Conservation (phyloP, 2,797 vertebrate genomes). For the Thalassophryne amazonica region DNA sequence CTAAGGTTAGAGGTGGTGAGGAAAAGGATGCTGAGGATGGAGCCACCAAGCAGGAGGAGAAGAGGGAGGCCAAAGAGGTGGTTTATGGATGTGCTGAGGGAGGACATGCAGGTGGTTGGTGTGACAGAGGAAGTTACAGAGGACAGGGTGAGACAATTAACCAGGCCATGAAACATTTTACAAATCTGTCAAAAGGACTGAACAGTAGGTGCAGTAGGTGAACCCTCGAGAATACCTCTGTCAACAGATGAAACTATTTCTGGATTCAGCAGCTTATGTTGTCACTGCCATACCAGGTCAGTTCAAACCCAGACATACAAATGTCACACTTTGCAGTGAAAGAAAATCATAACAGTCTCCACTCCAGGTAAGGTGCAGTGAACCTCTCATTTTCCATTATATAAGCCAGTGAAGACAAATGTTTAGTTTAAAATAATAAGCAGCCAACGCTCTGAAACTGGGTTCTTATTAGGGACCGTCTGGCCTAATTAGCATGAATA, state of each 20-base stretch:
- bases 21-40: too few species aligned
- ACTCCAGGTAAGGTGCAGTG: neutral
- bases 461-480: conserved; percentile 34
- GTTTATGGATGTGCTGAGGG: too few species aligned
- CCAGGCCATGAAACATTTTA: conserved; percentile 8
- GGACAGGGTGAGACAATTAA: too few species aligned
- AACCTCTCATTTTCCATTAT: neutral
- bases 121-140: too few species aligned
- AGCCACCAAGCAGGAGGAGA: too few species aligned
- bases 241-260: too few species aligned
- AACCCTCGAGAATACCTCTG: too few species aligned
- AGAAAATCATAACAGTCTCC: neutral
- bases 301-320: conserved; percentile 46
- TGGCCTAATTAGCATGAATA: conserved; percentile 65
- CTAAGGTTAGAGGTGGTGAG: too few species aligned
- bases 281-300: conserved; percentile 8
- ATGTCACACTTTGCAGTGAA: neutral
- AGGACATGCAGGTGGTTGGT: too few species aligned
- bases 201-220: too few species aligned
- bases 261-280: neutral
- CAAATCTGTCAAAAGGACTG: neutral
- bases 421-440: conserved; percentile 36
- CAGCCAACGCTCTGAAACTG: conserved; percentile 4
- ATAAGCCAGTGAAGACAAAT: conserved; percentile 12
- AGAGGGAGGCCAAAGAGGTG: too few species aligned